Base-by-base conservation (phyloP, 2,113 vertebrate species). In the Cygnus atratus region DNA sequence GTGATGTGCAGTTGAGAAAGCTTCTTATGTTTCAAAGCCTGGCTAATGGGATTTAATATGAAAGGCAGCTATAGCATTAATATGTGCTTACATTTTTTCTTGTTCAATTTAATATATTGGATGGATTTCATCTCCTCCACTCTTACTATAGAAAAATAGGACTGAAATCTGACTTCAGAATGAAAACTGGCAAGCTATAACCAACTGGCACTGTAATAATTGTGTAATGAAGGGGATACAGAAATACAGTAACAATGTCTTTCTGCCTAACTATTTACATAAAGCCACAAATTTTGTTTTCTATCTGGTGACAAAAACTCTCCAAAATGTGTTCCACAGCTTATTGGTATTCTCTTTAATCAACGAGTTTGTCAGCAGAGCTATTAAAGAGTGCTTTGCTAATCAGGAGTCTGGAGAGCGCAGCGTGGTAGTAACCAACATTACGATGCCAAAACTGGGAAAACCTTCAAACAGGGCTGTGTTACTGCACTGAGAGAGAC, bases 351-450 rank as follows among this genome's bases (percentile, higher is more conserved):
- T 84, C 1, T 2, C 41, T 59, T 28, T 87, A 63, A 71, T 71
- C 26, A 28, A 68, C 46, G 54, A 63, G 57, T 84, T 88, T 96
- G 92, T 92, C 85, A 96, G 88, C 93, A 81, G 90, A 74, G 73
- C 59, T 84, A 71, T 71, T 87, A 87, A 86, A 35, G 66, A 12
- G 61, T 77, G 88, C 79, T 59, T 48, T 90, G 88, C 83, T 90
- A 92, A 86, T 52, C 72, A 63, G 83, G 85, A 79, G 84, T 88
- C 59, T 54, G 54, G 81, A 80, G 58, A 0, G 0, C 10, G 67
- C 22, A 48, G 81, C 68, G 37, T 33, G 41, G 84, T 43, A 39
- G 50, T 29, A 59, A 83, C 75, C 59, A 71, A 31, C 0, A 4
- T 16, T 22, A 29, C 0, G 1, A 63, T 61, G 87, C 78, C 79